Base-by-base conservation (phyloP, 2,888 invertebrate genomes). In the Drosophila picticornis region DNA sequence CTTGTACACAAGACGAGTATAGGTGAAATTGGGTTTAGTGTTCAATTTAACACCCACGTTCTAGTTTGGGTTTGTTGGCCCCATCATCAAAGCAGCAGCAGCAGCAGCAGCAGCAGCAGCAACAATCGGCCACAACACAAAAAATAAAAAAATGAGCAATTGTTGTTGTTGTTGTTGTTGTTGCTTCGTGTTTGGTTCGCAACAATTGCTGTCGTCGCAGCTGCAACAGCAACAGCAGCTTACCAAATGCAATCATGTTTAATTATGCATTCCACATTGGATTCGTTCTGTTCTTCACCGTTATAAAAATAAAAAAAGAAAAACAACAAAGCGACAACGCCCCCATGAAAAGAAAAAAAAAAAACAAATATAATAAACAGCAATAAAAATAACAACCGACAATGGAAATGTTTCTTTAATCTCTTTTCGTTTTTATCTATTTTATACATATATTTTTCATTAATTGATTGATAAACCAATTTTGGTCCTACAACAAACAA, bases 11-110 rank as follows among this genome's bases (percentile, higher is more conserved):
- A 31, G 29, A 36, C 65, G 43, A 66, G 71, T 72, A 70, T 82
- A 64, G 83, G 86, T 88, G 90, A 88, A 88, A 86, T 88, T 88
- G 87, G 82, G 88, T 83, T 88, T 90, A 82, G 86, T 88, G 82
- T 90, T 85, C 81, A 83, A 85, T 81, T 82, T 76, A 88, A 80
- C 84, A 82, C 88, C 91, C 91, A 88, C 90, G 90, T 90, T 91
- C 91, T 82, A 90, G 83, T 89, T 90, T 72, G 78, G 71, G 91
- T 90, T 87, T 88, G 77, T 91, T 90, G 87, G 87, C 90, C 91
- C 67, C 84, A 58, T 43, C 60, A 69, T 58, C 46, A 32, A 52
- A 60, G 46, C 46, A 22, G 46, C 13, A 22, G 3, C 40, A 40
- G 43, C 40, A 56, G 40, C 40, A n/a, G 46, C 43, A n/a, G 10